Evolutionary conservation across 2,888 invertebrate species (phyloP).

Genomic region (Fragum sueziense): DNA sequence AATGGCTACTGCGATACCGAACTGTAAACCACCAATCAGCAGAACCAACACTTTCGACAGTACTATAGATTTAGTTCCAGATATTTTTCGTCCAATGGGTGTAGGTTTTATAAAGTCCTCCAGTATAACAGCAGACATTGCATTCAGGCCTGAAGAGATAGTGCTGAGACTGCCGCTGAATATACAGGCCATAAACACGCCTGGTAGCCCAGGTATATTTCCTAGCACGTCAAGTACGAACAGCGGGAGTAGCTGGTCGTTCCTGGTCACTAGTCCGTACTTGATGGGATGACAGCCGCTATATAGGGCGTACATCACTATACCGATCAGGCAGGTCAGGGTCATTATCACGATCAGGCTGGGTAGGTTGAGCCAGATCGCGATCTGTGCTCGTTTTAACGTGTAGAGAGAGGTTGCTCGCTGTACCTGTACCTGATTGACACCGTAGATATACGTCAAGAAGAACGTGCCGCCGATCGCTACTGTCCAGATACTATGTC

Average conservation of each 20-base stretch:
- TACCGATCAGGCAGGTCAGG: constrained; percentile 35
- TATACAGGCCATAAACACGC: constrained; percentile 96
- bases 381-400: constrained; percentile 82
- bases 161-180: constrained; percentile 94
- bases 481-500: constrained; percentile 94
- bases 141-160: constrained; percentile 50
- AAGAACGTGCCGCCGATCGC: constrained; percentile 94
- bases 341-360: constrained; percentile 39
- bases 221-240: constrained; percentile 93
- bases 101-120: constrained; percentile 54
- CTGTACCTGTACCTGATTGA: constrained; percentile 97
- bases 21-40: constrained; percentile 44
- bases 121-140: constrained; percentile 50
- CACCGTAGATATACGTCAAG: constrained; percentile 96
- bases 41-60: constrained; percentile 43
- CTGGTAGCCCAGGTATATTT: constrained; percentile 89
- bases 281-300: constrained; percentile 44
- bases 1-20: constrained; percentile 44
- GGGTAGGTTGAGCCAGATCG: constrained; percentile 46
- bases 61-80: constrained; percentile 29
- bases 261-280: constrained; percentile 30
- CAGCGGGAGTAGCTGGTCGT: constrained; percentile 89
- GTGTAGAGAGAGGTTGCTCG: constrained; percentile 94
- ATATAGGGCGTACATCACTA: constrained; percentile 51
- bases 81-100: background rate